Percentiles rank a stretch among this genome's conserved stretches.
phyloP scores from a whole-genome alignment of 2,797 vertebrate genomes.

The Steatocranus sp. region DNA sequence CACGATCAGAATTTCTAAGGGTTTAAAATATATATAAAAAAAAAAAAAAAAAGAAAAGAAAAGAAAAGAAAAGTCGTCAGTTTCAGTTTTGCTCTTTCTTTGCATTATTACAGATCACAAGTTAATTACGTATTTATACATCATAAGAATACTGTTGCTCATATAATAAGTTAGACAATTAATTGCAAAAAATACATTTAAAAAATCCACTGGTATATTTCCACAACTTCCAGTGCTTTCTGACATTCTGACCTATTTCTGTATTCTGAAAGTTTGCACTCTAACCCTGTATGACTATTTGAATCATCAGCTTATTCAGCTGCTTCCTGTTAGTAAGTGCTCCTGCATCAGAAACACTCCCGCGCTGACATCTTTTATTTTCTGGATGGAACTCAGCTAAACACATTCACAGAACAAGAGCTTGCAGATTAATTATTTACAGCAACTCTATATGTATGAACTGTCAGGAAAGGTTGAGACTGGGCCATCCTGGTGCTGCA shows the following conservation, averaged over 20 bases:
- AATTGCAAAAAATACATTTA: rapidly evolving
- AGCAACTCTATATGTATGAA: constrained; percentile 27
- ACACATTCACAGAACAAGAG: constrained; percentile 9
- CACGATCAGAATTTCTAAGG: background rate
- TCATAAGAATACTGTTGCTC: background rate
- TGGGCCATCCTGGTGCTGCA: background rate
- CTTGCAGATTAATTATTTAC: constrained; percentile 55
- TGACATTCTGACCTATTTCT: background rate
- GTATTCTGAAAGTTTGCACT: background rate
- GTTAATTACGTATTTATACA: background rate
- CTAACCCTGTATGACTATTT: background rate
- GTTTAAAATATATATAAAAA: background rate
- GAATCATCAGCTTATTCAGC: background rate
- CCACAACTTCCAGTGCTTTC: background rate
- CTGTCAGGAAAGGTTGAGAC: background rate
- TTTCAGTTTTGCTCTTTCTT: background rate
- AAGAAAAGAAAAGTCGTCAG: background rate
- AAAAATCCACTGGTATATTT: background rate
- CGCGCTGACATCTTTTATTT: background rate
- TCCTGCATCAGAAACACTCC: background rate
- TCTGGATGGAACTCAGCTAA: background rate
- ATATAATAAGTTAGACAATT: background rate
- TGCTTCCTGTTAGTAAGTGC: background rate
- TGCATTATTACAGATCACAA: background rate
- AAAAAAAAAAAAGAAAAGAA: background rate